phyloP scores from a whole-genome alignment of 2,797 vertebrate genomes.

The Antennarius maculatus region DNA sequence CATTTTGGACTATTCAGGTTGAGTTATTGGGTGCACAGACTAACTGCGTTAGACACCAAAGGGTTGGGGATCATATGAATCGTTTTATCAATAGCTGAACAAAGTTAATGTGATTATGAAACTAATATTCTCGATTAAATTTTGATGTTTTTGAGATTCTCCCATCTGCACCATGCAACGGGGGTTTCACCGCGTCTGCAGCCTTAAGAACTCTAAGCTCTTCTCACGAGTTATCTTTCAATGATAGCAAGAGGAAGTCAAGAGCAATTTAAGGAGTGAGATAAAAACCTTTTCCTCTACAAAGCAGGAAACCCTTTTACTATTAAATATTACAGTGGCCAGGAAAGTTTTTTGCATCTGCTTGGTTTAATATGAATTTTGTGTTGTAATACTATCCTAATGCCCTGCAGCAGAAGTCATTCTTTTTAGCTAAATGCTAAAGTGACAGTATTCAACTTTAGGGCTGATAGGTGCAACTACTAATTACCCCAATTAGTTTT shows the following conservation, averaged over 20 bases:
- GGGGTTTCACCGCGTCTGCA: conserved; percentile 23
- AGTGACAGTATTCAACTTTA: no score
- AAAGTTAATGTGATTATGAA: conserved; percentile 28
- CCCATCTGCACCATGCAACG: background rate
- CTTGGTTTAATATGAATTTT: no score
- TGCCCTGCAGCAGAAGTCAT: no score
- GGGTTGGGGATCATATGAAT: conserved; percentile 11
- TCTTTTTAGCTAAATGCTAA: no score
- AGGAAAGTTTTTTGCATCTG: no score
- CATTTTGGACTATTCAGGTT: conserved; percentile 20
- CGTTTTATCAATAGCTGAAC: conserved; percentile 20
- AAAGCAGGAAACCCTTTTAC: no score
- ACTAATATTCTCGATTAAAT: background rate
- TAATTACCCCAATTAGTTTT: no score
- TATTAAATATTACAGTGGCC: no score
- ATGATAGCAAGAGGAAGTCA: background rate
- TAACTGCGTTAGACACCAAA: conserved; percentile 15
- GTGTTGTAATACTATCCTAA: no score
- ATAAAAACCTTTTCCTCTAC: no score
- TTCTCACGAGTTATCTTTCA: conserved; percentile 22
- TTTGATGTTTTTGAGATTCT: conserved; percentile 11
- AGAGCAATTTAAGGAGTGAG: no score
- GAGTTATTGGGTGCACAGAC: conserved; percentile 22
- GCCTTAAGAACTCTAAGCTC: conserved; percentile 13
- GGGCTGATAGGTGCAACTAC: no score